Base-by-base conservation (phyloP, 2,797 vertebrate species). In the Poeciliopsis paucimaculata region DNA sequence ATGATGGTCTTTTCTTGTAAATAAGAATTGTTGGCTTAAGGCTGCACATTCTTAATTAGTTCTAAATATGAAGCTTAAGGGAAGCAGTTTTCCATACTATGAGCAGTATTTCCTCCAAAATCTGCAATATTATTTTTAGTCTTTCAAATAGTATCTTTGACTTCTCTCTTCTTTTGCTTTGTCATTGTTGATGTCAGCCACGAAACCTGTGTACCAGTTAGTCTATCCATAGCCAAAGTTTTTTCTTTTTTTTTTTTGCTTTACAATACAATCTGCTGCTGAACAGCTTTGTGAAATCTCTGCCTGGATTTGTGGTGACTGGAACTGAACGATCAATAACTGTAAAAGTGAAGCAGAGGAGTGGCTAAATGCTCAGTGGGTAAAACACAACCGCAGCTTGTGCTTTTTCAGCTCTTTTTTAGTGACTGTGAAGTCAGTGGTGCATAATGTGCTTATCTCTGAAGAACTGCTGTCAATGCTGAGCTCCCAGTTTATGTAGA, bases 331-430 rank as follows among this genome's bases (percentile, higher is more conserved):
- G 88, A 94, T 94, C 93, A 76, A 94, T 95, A 90, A 75, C 90
- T 81, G 84, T 92, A 84, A 93, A 90, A 90, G 92, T 85, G 8
- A 23, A 49, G 81, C 62, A 79, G 81, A 81, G 88, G 85, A 82
- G 76, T 68, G 77, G 87, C 34, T 34, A 76, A 47, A 41, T 72
- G 80, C 89, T 89, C 77, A 75, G 71, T 60, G 78, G 82, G 84
- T 79, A 79, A 86, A 93, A 92, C 89, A 87, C 71, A 91, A 74
- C 90, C 82, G 80, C 51, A 77, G 47, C 83, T 64, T 76, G 68
- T 90, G 93, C 92, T 91, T 82, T 72, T 85, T 94, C 93, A 91
- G 93, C 94, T 57, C 66, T 92, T 92, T 87, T 77, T 80, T 51
- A 73, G 72, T 76, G 46, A 78, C 49, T 77, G 78, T 76, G 77